phyloP scores from a whole-genome alignment of 2,888 invertebrate genomes.

The Buathra laborator region DNA sequence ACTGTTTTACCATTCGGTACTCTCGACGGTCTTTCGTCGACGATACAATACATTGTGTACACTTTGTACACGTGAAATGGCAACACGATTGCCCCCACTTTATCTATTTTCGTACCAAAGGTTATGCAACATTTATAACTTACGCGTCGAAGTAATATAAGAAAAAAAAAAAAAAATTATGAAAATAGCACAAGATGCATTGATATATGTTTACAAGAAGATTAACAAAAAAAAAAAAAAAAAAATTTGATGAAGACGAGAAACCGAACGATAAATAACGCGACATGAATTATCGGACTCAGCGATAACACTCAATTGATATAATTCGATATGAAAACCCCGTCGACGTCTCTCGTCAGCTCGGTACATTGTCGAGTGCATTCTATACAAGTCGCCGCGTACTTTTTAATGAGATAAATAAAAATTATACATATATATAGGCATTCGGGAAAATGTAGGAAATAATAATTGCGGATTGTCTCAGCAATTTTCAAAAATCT shows the following conservation, averaged over 20 bases:
- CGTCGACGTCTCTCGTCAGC: background rate
- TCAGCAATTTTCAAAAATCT: no score
- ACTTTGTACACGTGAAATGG: slow-evolving; percentile 12
- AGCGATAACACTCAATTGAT: background rate
- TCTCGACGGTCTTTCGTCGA: background rate
- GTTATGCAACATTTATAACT: slow-evolving; percentile 29
- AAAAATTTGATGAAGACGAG: background rate
- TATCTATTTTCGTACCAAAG: background rate
- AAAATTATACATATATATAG: no score
- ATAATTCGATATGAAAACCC: background rate
- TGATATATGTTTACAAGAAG: background rate
- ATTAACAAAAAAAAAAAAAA: background rate
- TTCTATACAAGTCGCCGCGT: background rate
- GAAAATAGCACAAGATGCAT: background rate
- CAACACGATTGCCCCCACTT: background rate
- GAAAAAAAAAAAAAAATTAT: background rate
- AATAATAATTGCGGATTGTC: no score
- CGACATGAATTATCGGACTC: slow-evolving; percentile 1
- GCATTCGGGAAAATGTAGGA: no score
- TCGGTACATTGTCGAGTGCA: background rate
- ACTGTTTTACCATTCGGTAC: background rate
- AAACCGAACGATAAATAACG: background rate
- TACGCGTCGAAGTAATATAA: background rate
- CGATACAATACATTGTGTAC: slow-evolving; percentile 14
- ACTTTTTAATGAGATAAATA: background rate